Evolutionary conservation across 2,888 invertebrate species (phyloP), one percentile per base, ranked within the genome.

Genomic region (Perithous albicinctus): DNA sequence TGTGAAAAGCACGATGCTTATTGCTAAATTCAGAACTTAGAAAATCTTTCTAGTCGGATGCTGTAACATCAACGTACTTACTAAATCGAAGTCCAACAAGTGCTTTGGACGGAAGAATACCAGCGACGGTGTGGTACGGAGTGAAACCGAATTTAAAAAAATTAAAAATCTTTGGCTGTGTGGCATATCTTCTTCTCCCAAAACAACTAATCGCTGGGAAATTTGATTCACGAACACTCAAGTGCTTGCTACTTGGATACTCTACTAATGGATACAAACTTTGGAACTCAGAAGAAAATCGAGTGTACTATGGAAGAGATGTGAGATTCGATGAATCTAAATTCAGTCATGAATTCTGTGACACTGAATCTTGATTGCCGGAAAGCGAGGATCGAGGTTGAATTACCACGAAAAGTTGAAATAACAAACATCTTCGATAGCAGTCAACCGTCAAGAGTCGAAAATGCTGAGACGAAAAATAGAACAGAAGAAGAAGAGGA

Each of bases 1-100:
- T 90, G 7, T 91, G 92, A 86, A 92, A 89, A 80, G 90, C 90
- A 64, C 87, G 91, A 48, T 76, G 90, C 48, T 87, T 91, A 86
- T 8, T 93, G 69, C 80, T 83, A 70, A 85, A 88, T 63, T 87
- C 89, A 3, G 84, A 88, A 23, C 70, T 91, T 10, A 77, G 84
- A 29, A 91, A 92, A 85, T 10, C 2, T 2, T 89, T 92, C 64
- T 93, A 91, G 92, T 88, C 89, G 43, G 91, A 87, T 75, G 85
- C 87, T 10, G 81, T 83, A n/a, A 74, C 86, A 6, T 86, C 87
- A 4, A 82, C 86, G 0, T 90, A 89, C 56, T 43, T 88, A 10
- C 69, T 85, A 2, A 89, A 88, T 76, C 46, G 87, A 77, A 84
- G 86, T 61, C 85, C 87, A 12, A 88, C 87, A 12, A 41, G 64